A percentile compares a stretch with the other conserved stretches of the same genome.
Conservation (phyloP, 2,888 invertebrate genomes). For the Elysia crispata region DNA sequence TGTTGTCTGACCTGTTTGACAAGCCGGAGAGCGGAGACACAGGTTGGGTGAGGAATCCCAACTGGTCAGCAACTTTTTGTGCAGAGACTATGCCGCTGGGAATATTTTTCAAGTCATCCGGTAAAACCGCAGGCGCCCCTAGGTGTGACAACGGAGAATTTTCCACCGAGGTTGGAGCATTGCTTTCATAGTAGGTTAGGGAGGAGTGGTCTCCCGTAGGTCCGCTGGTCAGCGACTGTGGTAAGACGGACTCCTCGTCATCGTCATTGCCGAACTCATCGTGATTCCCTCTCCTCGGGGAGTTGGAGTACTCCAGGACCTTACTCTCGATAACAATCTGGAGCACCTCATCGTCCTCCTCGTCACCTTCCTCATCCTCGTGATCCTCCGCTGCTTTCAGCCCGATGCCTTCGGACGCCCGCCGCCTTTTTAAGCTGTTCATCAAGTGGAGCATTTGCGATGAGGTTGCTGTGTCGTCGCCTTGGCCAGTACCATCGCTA, state of each 20-base stretch:
- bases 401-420: neutral
- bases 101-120: no score
- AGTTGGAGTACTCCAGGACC: neutral
- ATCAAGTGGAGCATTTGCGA: no score
- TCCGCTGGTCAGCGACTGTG: neutral
- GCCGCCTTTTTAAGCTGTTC: no score
- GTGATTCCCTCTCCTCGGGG: neutral
- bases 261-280: neutral
- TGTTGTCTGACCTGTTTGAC: conserved; percentile 39
- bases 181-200: neutral
- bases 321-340: conserved; percentile 21
- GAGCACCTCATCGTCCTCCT: conserved; percentile 41
- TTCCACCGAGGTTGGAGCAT: neutral
- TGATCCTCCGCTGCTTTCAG: neutral
- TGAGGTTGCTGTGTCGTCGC: no score
- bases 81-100: no score
- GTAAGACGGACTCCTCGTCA: neutral
- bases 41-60: no score
- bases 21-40: conserved; percentile 21
- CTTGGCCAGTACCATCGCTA: no score
- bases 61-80: no score
- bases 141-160: neutral
- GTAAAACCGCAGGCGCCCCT: no score
- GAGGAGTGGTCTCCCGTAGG: neutral
- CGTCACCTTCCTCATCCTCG: neutral